Evolutionary conservation across 2,888 invertebrate species (phyloP), one percentile per base, ranked within the genome.

Genomic region (Tetramorium bicarinatum): DNA sequence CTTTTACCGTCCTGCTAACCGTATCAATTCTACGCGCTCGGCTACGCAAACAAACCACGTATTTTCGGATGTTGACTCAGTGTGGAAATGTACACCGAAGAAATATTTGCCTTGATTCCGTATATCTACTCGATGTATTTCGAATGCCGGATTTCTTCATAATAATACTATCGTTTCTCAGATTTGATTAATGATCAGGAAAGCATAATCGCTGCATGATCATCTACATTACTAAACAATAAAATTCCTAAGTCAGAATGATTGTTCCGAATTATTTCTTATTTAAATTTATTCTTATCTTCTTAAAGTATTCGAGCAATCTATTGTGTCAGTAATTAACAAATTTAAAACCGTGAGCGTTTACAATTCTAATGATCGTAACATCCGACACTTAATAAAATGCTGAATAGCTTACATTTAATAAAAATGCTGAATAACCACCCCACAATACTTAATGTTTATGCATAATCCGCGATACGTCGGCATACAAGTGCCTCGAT

Each of bases 41-140:
- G 88, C 88, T 91, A 89, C 86, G 87, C 89, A 93, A 93, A 93
- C 92, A 93, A 93, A 93, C 92, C 84, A 64, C 77, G 89, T 92
- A 91, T 93, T 92, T 91, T 87, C 88, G 91, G 92, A 91, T 88
- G 90, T 92, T 91, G 91, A 92, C 87, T 90, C 91, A 91, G 88
- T 85, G 83, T 81, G 84, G 86, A 92, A 92, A 91, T 91, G 91
- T 87, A 89, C 80, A 83, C 69, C 38, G 86, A 67, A 66, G 86
- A 82, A 87, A 87, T 88, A 87, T 90, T 87, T 89, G 69, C 77
- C 44, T 62, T 64, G 56, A 74, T 83, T 56, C 67, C 69, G 67
- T 72, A 74, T 82, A 83, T 69, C 83, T 82, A 83, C 81, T 29
- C 56, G 52, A 13, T 44, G 38, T 29, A 9, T 56, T 47, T 75